Conservation (phyloP, 2,113 vertebrate genomes). For the Nycticorax nycticorax region DNA sequence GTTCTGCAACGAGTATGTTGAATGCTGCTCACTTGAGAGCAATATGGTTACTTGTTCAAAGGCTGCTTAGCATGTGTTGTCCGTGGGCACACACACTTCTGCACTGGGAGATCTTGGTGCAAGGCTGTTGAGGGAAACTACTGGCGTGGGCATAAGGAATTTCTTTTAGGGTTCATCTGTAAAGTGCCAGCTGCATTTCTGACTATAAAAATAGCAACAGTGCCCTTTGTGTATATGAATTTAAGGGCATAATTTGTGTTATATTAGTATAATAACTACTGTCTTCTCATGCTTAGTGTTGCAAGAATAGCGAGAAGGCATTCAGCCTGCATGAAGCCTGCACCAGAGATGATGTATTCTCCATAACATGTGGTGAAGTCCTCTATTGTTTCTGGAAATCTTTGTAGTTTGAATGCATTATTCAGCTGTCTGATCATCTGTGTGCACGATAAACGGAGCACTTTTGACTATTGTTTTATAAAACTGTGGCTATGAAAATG, state of each 20-base stretch:
- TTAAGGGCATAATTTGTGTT: background rate
- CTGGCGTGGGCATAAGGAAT: background rate
- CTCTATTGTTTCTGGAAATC: slow-evolving; percentile 12
- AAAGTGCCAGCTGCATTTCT: background rate
- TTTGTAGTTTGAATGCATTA: background rate
- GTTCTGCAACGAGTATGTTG: background rate
- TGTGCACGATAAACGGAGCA: background rate
- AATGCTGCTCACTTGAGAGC: background rate
- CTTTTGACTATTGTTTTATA: background rate
- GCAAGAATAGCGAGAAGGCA: slow-evolving; percentile 7
- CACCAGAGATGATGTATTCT: background rate
- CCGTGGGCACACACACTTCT: background rate
- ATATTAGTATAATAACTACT: background rate
- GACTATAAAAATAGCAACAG: background rate
- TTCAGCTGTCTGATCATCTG: background rate
- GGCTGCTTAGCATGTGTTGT: background rate
- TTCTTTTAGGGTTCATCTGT: background rate
- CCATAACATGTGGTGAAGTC: background rate
- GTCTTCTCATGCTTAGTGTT: background rate
- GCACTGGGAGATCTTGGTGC: background rate
- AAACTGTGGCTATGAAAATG: background rate
- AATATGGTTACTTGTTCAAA: background rate
- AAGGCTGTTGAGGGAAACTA: background rate
- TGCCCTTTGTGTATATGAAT: background rate
- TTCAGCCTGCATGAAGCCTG: background rate